Evolutionary conservation across 2,113 vertebrate species (phyloP), one percentile per base, ranked within the genome.

Genomic region (Phoenicopterus ruber): DNA sequence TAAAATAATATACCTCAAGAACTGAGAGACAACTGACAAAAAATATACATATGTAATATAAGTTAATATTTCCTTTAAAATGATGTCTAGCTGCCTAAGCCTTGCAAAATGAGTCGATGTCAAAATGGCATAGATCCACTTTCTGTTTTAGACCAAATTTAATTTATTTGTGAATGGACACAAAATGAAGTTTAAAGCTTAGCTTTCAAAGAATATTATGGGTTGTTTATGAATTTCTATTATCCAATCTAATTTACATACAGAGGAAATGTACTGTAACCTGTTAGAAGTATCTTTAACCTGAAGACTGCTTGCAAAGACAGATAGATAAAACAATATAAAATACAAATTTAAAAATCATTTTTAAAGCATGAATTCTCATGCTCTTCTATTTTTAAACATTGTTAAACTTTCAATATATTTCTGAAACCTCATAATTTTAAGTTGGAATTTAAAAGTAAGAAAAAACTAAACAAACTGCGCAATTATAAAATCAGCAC

Each of bases 401-500:
- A 99, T 99, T 99, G 99, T 98, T 98, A 98, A 98, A 98, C 98
- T 98, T 99, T 99, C 99, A 99, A 99, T 99, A 99, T 99, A 98
- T 99, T 99, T 99, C 99, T 99, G 98, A 99, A 99, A 99, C 99
- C 98, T 99, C 99, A 98, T 99, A 98, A 99, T 99, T 99, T 98
- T 99, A 99, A 98, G 98, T 99, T 99, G 99, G 99, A 99, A 99
- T 99, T 99, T 99, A 98, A 98, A 99, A 99, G 98, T 99, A 99
- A 99, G 98, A 98, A 99, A 98, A 99, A 99, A 98, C 98, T 98
- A 99, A 99, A 98, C 98, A 98, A 98, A 99, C 99, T 99, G 99
- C 98, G 99, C 99, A 99, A 99, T 99, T 99, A 99, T 99, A 99
- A 99, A 99, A 99, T 99, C 99, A 99, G 99, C 99, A 99, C 99